phyloP scores from a whole-genome alignment of 2,797 vertebrate species.

The Dermochelys coriacea region DNA sequence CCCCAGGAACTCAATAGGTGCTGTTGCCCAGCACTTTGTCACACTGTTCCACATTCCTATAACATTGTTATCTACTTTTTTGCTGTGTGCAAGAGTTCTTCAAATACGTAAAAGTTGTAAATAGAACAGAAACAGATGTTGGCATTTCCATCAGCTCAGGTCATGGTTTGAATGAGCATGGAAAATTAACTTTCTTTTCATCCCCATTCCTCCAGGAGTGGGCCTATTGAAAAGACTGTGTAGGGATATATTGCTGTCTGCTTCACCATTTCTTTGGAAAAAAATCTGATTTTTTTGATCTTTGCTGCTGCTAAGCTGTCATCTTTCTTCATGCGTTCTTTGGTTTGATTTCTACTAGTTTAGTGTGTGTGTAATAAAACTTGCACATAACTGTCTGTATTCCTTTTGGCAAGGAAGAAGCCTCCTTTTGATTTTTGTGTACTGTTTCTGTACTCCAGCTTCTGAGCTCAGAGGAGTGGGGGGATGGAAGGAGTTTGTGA shows the following conservation, averaged over 20 bases:
- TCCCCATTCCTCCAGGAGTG: background rate
- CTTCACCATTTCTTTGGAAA: background rate
- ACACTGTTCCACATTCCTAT: background rate
- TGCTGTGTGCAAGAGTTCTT: background rate
- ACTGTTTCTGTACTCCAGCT: background rate
- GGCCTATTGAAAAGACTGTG: background rate
- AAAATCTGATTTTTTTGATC: background rate
- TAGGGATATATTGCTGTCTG: background rate
- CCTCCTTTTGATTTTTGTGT: rapidly evolving
- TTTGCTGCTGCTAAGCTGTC: background rate
- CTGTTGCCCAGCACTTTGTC: background rate
- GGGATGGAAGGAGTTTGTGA: background rate
- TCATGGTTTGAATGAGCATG: background rate
- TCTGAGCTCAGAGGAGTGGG: background rate
- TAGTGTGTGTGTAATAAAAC: background rate
- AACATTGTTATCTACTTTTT: background rate
- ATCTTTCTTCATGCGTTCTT: background rate
- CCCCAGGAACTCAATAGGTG: background rate
- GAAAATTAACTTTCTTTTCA: background rate
- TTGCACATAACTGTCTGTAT: background rate
- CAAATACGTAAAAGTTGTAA: background rate
- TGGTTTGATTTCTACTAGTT: background rate
- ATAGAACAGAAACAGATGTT: background rate
- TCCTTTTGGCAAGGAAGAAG: background rate
- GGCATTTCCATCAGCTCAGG: background rate